Evolutionary conservation across 2,888 invertebrate species (phyloP).

Genomic region (Cabera pusaria): DNA sequence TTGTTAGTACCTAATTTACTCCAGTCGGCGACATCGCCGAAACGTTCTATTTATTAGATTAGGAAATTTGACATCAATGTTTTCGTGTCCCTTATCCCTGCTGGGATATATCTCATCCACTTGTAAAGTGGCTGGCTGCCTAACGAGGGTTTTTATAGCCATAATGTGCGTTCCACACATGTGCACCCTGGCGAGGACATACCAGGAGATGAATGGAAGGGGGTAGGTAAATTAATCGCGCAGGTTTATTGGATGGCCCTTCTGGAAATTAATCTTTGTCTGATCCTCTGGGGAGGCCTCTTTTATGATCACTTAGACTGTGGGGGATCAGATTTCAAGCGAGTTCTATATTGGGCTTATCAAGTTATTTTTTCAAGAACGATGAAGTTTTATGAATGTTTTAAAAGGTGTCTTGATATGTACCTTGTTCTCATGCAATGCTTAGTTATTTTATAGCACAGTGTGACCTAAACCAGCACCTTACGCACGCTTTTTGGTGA

Average conservation of each 20-base stretch:
- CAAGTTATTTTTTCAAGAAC: too few relatives aligned
- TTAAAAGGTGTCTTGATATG: too few relatives aligned
- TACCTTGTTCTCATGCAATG: too few relatives aligned
- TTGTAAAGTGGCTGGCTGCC: slow-evolving; percentile 11
- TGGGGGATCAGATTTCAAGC: too few relatives aligned
- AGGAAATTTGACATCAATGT: slow-evolving; percentile 7
- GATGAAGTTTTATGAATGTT: too few relatives aligned
- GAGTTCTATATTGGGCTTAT: too few relatives aligned
- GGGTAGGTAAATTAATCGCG: slow-evolving; percentile 20
- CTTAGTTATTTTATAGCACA: too few relatives aligned
- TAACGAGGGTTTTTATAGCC: slow-evolving; percentile 27
- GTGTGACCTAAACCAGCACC: too few relatives aligned
- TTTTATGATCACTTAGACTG: neutral
- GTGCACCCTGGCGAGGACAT: slow-evolving; percentile 12
- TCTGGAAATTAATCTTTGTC: slow-evolving; percentile 18
- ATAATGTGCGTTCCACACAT: slow-evolving; percentile 19
- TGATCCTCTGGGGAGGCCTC: slow-evolving; percentile 4
- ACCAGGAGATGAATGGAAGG: slow-evolving; percentile 8
- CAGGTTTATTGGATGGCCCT: slow-evolving; percentile 8
- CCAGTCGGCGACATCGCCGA: too few relatives aligned
- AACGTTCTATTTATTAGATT: slow-evolving; percentile 6
- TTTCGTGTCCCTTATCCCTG: slow-evolving; percentile 8
- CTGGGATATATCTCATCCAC: slow-evolving; percentile 6
- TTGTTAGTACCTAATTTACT: too few relatives aligned
- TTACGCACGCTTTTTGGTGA: too few relatives aligned